Percentiles rank a stretch among this genome's conserved stretches.
Evolutionary conservation across 2,888 invertebrate genomes (phyloP).

Genomic region (Polydrusus tereticollis): DNA sequence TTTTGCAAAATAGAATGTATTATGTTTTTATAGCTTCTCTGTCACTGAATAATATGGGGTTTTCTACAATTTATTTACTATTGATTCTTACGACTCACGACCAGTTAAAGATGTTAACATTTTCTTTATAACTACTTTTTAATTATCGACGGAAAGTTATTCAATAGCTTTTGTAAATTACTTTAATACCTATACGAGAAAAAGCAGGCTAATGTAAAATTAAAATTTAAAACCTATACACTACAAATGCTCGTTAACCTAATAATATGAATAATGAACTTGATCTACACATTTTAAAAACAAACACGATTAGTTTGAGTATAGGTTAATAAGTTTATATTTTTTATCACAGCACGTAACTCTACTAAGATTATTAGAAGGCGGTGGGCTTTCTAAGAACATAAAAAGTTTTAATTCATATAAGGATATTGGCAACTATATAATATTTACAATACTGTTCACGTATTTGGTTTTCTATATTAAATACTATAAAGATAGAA

Average conservation of each 20-base stretch:
- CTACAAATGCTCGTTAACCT: not conserved
- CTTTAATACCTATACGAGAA: not conserved
- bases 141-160: too few relatives aligned
- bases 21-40: too few relatives aligned
- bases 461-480: not conserved
- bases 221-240: not conserved
- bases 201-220: not conserved
- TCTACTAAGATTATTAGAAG: slow-evolving; percentile 27
- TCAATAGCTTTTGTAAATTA: too few relatives aligned
- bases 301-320: slow-evolving; percentile 22
- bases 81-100: too few relatives aligned
- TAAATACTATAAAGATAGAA: too few relatives aligned
- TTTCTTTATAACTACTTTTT: too few relatives aligned
- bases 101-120: too few relatives aligned
- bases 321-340: slow-evolving; percentile 16
- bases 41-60: too few relatives aligned
- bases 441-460: not conserved
- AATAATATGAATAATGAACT: not conserved
- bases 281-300: slow-evolving; percentile 15
- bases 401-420: not conserved
- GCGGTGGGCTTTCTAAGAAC: slow-evolving; percentile 14
- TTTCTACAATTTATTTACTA: too few relatives aligned
- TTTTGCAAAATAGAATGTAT: too few relatives aligned
- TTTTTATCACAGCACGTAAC: slow-evolving; percentile 48
- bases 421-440: not conserved